Evolutionary conservation across 2,797 vertebrate genomes (phyloP).

Genomic region (Esox lucius): DNA sequence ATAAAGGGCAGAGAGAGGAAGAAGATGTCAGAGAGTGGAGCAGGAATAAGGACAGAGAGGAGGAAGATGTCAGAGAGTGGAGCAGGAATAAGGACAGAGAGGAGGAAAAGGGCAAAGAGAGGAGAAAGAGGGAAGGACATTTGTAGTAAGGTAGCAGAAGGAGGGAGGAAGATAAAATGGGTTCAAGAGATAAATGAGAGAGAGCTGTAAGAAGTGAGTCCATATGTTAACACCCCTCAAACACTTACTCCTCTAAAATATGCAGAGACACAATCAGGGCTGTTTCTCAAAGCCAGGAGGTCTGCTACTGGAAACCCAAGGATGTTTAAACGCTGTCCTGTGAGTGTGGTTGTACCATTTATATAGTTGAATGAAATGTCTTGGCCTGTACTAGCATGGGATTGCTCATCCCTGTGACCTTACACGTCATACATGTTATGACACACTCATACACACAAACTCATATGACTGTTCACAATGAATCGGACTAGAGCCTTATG

Average conservation of each 20-base stretch:
- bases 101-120: neutral
- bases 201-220: neutral
- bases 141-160: no score
- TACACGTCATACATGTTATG: neutral
- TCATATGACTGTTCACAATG: neutral
- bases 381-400: constrained; percentile 40
- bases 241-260: constrained; percentile 24
- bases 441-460: neutral
- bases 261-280: constrained; percentile 9
- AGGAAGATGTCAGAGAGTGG: neutral
- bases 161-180: no score
- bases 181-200: no score
- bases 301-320: neutral
- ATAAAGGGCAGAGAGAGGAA: no score
- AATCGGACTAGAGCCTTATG: neutral
- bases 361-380: neutral
- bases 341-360: constrained; percentile 15
- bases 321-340: constrained; percentile 43
- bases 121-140: no score
- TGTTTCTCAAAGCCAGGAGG: constrained; percentile 25
- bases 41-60: no score
- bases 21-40: neutral
- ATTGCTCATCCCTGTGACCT: constrained; percentile 26
- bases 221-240: neutral
- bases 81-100: no score